Evolutionary conservation across 2,797 vertebrate genomes (phyloP).

Genomic region (Syndactyla subalaris): DNA sequence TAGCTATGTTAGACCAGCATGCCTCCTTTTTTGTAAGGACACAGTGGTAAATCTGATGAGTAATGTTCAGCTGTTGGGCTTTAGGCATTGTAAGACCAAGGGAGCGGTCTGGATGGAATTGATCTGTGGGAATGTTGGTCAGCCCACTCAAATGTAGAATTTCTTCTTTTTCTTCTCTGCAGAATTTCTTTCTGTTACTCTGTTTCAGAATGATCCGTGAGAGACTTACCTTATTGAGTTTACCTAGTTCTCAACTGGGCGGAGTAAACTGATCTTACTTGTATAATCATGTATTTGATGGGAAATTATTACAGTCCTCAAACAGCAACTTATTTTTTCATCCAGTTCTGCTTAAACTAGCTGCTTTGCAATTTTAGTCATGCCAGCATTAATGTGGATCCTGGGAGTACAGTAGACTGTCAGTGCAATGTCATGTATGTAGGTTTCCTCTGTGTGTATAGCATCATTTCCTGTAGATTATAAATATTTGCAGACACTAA

Average conservation of each 20-base stretch:
- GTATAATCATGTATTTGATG: not conserved
- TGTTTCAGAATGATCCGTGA: not conserved
- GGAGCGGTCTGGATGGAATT: not conserved
- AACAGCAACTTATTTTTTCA: not conserved
- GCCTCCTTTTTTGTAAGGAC: not conserved
- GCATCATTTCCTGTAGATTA: not conserved
- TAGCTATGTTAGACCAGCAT: not conserved
- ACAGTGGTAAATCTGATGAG: constrained; percentile 29
- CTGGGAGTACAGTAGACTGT: not conserved
- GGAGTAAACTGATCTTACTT: not conserved
- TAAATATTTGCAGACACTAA: not conserved
- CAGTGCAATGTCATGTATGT: not conserved
- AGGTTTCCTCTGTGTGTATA: not conserved
- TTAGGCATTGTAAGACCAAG: not conserved
- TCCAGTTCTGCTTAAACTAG: not conserved
- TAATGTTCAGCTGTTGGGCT: constrained; percentile 49
- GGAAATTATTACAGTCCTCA: not conserved
- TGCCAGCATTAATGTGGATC: not conserved
- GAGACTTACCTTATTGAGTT: not conserved
- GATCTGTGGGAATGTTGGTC: not conserved
- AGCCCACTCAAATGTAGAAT: not conserved
- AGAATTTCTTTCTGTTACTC: not conserved
- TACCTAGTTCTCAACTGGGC: not conserved
- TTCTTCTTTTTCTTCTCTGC: not conserved
- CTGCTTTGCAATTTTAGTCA: not conserved